A percentile compares a stretch with the other conserved stretches of the same genome.
phyloP scores from a whole-genome alignment of 2,888 invertebrate genomes.

The Tubulanus polymorphus region DNA sequence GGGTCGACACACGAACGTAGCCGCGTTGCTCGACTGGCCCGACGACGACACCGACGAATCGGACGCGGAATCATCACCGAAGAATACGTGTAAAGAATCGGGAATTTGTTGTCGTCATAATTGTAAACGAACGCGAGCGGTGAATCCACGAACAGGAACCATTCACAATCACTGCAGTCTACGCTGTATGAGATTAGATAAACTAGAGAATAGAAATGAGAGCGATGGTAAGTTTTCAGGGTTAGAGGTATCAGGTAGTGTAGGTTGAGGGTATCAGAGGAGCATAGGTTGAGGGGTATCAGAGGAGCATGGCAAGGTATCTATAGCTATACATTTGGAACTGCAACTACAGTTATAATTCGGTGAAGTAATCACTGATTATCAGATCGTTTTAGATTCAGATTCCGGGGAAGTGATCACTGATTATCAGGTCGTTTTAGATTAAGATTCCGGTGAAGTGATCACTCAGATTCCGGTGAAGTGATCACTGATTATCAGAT shows the following conservation, averaged over 20 bases:
- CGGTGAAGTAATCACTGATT: not conserved
- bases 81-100: too few species aligned
- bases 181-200: conserved; percentile 39
- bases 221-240: too few species aligned
- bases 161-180: conserved; percentile 61
- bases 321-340: too few species aligned
- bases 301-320: too few species aligned
- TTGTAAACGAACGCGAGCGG: conserved; percentile 54
- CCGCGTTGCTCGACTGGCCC: conserved; percentile 62
- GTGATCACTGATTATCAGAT: too few species aligned
- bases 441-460: too few species aligned
- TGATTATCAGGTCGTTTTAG: conserved; percentile 60
- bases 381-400: not conserved
- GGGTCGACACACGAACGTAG: conserved; percentile 58
- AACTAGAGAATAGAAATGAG: conserved; percentile 14
- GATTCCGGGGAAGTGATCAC: conserved; percentile 28
- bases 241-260: too few species aligned
- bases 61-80: too few species aligned
- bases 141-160: conserved; percentile 57
- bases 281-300: too few species aligned
- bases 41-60: conserved; percentile 56
- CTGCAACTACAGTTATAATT: too few species aligned
- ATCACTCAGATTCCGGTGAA: too few species aligned
- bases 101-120: conserved; percentile 50
- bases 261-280: too few species aligned